Base-by-base conservation (phyloP, 2,113 vertebrate genomes). In the Platycercus adscitus region DNA sequence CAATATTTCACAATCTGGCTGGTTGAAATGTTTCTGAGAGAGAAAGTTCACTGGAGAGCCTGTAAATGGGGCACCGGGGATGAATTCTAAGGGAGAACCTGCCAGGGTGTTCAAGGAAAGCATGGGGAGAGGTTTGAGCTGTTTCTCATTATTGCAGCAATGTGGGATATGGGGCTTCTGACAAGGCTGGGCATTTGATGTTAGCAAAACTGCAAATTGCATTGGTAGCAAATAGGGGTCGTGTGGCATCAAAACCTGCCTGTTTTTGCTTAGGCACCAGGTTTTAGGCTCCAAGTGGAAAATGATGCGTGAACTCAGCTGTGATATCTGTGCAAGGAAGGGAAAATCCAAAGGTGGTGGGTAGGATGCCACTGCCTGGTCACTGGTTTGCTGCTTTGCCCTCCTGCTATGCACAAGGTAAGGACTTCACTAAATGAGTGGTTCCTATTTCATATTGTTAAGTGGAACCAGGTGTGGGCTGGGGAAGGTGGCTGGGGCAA, bases 11-110 rank as follows among this genome's bases (percentile, higher is more conserved):
- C 24, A 10, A 7, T 31, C 52, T 50, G 49, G 26, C 31, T 46
- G 56, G 29, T 7, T 77, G 52, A 13, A 16, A 5, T 39, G 10
- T 33, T 72, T 79, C 66, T 13, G 11, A 65, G 49, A 25, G 17
- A 55, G 17, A 16, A 43, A 44, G 4, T 17, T 19, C 23, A 13
- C 37, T 14, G 23, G 23, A 13, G 29, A 77, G 25, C n/a, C 29
- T 68, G 31, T 26, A 47, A 69, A 41, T 0, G 2, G 11, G 25
- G 25, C 24, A 9, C 7, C 1, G 1, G 5, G 15, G 16, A 8
- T 10, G 16, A 20, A 8, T 83, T n/a, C 31, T 12, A 5, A 46
- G 44, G 13, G 46, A 23, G 14, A 23, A 9, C 0, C 0, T 7
- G 31, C 5, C 0, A 1, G 8, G 37, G 18, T 46, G 60, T 20